phyloP scores from a whole-genome alignment of 2,888 invertebrate species.

The Urechis unicinctus region DNA sequence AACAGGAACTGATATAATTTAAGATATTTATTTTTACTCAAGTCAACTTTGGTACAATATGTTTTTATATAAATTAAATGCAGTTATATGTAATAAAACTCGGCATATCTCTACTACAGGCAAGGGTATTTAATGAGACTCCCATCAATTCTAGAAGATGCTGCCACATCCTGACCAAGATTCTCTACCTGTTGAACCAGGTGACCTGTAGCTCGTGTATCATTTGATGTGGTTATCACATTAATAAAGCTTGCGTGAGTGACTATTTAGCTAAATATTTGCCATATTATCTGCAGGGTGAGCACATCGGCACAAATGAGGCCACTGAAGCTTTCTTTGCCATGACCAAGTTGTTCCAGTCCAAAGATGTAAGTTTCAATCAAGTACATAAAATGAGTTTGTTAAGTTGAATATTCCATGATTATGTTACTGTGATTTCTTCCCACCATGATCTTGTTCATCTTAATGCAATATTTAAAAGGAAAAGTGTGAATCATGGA shows the following conservation, averaged over 20 bases:
- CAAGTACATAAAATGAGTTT: too few relatives aligned
- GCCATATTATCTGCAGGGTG: constrained; percentile 64
- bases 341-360: constrained; percentile 98
- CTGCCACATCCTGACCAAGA: constrained; percentile 88
- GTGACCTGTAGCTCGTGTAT: too few relatives aligned
- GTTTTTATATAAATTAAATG: constrained; percentile 1
- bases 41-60: too few relatives aligned
- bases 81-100: not conserved
- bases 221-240: not conserved
- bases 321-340: constrained; percentile 99
- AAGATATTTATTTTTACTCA: constrained; percentile 1
- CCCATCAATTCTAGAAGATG: constrained; percentile 97
- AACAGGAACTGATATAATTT: too few relatives aligned
- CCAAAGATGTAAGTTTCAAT: constrained; percentile 68
- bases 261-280: too few relatives aligned
- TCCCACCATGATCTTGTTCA: not conserved
- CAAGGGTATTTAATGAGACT: constrained; percentile 94
- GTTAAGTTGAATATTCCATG: too few relatives aligned
- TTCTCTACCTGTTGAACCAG: constrained; percentile 91
- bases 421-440: not conserved
- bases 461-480: too few relatives aligned
- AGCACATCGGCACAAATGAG: constrained; percentile 83
- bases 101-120: constrained; percentile 50
- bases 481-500: too few relatives aligned
- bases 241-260: too few relatives aligned